phyloP scores from a whole-genome alignment of 37 sponge, comb jelly and placozoan genomes.

The Geodia barretti region DNA sequence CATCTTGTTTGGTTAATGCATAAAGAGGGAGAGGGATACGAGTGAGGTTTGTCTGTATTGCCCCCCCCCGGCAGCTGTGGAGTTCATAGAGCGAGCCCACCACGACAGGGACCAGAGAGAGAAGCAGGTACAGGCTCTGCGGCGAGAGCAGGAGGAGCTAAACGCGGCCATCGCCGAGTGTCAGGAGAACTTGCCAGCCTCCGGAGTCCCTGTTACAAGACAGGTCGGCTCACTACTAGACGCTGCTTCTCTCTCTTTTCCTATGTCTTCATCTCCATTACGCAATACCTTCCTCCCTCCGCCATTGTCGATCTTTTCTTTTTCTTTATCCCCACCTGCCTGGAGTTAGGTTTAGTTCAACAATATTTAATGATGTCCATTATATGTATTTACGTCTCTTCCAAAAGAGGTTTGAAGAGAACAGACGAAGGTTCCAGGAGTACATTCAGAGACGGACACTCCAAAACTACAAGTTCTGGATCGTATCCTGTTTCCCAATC shows the following conservation, averaged over 20 bases:
- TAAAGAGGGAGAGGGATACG: neutral
- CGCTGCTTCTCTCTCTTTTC: conserved; percentile 1
- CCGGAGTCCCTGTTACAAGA: conserved; percentile 82
- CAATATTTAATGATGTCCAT: too few relatives aligned
- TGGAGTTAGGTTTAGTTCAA: neutral
- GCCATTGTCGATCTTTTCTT: too few relatives aligned
- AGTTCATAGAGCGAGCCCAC: conserved; percentile 63
- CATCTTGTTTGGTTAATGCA: neutral
- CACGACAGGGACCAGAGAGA: conserved; percentile 56
- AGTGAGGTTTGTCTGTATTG: too few relatives aligned
- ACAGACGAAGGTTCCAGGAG: conserved; percentile 64
- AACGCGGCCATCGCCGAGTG: conserved; percentile 62
- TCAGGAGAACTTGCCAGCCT: conserved; percentile 85
- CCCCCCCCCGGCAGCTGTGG: conserved; percentile 56
- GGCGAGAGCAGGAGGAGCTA: conserved; percentile 52
- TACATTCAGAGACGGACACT: conserved; percentile 71
- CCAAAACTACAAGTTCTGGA: conserved; percentile 90
- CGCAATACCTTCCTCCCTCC: too few relatives aligned
- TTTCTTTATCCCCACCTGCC: too few relatives aligned
- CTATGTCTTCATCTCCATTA: neutral
- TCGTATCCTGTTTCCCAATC: conserved; percentile 75
- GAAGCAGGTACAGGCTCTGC: conserved; percentile 36
- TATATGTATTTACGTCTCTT: too few relatives aligned
- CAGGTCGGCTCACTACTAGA: too few relatives aligned
- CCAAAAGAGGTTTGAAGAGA: conserved; percentile 80